Evolutionary conservation across 2,797 vertebrate species (phyloP), one percentile per base, ranked within the genome.

Genomic region (Silurus aristotelis): DNA sequence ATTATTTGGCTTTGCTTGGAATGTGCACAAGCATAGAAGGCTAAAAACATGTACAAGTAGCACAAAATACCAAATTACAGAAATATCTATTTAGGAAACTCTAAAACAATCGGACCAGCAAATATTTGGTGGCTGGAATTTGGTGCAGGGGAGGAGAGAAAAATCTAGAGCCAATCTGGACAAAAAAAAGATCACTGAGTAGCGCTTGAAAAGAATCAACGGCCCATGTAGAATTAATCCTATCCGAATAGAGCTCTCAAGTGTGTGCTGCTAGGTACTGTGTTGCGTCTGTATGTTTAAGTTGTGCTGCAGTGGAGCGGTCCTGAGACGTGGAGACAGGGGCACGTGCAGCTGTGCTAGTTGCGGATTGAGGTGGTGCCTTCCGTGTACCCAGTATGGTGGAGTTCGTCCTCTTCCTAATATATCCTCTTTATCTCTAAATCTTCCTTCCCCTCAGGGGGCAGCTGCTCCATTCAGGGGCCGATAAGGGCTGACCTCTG

Each of bases 311-410:
- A 96, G 94, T 90, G 91, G 95, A 90, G 91, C 90, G 92, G 90
- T 95, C 96, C 93, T 97, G 96, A 91, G 94, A 93, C 91, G 66
- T 95, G 90, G 80, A 93, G 93, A 70, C 93, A 52, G 87, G 78
- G 31, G 86, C 87, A 88, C 81, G 58, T n/a, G 85, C 91, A 89
- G 87, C 72, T 75, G 84, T 84, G 87, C 79, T 84, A 83, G 91
- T 89, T 92, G 90, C 91, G 90, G 89, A 89, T 90, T 87, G 87
- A 87, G 89, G 88, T 92, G 86, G 89, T 67, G 86, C 90, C 89
- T 83, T 93, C 92, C 95, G 94, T 84, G 88, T 56, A 93, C 85
- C 75, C 46, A 46, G 43, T 80, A 78, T 73, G 80, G 55, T 84
- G 61, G 77, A 80, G 73, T 84, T 66, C 75, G 85, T 90, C 86